A percentile compares a stretch with the other conserved stretches of the same genome.
Evolutionary conservation across 30 jellyfish, hydroid and myxozoan species (phyloP).

Genomic region (Haliclystus octoradiatus): DNA sequence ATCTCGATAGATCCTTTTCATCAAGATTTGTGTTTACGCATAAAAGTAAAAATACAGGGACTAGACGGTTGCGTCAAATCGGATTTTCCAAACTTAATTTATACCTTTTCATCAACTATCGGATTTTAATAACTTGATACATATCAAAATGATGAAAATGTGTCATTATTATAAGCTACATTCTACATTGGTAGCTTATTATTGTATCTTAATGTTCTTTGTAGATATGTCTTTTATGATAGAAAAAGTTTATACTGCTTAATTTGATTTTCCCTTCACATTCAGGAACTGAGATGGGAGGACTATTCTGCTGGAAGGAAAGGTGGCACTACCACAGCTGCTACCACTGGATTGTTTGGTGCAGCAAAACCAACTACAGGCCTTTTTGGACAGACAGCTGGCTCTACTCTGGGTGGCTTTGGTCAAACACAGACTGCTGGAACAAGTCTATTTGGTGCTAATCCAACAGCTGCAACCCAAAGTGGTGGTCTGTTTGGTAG

Average conservation of each 20-base stretch:
- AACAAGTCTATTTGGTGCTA: slow-evolving; percentile 48
- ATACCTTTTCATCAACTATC: no score
- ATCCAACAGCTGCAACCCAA: slow-evolving; percentile 45
- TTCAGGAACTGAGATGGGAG: slow-evolving; percentile 85
- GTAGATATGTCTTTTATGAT: not conserved
- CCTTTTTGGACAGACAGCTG: slow-evolving; percentile 17
- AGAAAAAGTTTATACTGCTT: not conserved
- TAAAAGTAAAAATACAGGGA: no score
- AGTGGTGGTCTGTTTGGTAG: slow-evolving; percentile 79
- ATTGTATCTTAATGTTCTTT: not conserved
- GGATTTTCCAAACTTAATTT: no score
- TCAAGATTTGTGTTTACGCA: no score
- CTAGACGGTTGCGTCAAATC: no score
- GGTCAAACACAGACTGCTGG: slow-evolving; percentile 8
- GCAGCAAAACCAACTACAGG: slow-evolving; percentile 44
- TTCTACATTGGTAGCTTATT: not conserved
- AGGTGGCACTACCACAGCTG: slow-evolving; percentile 28
- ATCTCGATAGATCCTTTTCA: not conserved
- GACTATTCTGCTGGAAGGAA: slow-evolving; percentile 85
- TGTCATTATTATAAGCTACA: no score
- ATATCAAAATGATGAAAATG: no score
- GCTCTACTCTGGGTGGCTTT: not conserved
- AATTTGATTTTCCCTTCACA: not conserved
- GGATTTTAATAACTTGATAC: no score
- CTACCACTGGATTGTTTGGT: slow-evolving; percentile 26